A percentile compares a stretch with the other conserved stretches of the same genome.
Conservation (phyloP, 2,797 vertebrate genomes). For the Typhlichthys eigenmanni region DNA sequence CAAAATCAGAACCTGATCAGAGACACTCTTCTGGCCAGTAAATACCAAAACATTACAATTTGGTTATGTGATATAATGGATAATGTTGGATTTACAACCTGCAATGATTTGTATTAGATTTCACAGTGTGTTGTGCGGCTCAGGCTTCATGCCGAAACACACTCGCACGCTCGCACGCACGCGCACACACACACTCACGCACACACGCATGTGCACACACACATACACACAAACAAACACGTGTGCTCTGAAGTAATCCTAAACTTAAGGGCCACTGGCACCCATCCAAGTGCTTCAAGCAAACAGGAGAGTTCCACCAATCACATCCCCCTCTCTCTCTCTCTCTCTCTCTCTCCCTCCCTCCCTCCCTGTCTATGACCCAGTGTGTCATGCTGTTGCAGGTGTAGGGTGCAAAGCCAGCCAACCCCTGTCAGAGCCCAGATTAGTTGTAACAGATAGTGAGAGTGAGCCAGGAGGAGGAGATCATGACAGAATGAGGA, state of each 20-base stretch:
- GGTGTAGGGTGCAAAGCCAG: constrained; percentile 44
- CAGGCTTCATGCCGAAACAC: not conserved
- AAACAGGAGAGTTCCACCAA: constrained; percentile 36
- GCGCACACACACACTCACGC: constrained; percentile 3
- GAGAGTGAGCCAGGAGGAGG: constrained; percentile 21
- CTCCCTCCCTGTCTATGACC: no score
- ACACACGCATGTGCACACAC: not conserved
- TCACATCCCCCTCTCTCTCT: constrained; percentile 4
- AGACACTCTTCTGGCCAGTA: no score
- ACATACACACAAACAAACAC: not conserved
- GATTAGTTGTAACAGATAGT: constrained; percentile 49
- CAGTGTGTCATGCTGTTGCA: constrained; percentile 13
- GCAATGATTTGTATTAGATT: not conserved
- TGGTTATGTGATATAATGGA: no score
- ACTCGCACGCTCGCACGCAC: not conserved
- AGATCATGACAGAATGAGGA: constrained; percentile 13
- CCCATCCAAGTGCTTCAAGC: constrained; percentile 38
- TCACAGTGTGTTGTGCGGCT: not conserved
- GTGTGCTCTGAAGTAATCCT: constrained; percentile 34
- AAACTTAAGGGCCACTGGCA: constrained; percentile 47
- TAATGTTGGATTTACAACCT: no score
- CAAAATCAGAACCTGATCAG: no score
- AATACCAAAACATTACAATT: no score
- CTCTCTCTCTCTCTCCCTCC: not conserved
- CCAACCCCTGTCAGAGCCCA: constrained; percentile 30